Evolutionary conservation across 2,888 invertebrate genomes (phyloP), one percentile per base, ranked within the genome.

Genomic region (Diaprepes abbreviatus): DNA sequence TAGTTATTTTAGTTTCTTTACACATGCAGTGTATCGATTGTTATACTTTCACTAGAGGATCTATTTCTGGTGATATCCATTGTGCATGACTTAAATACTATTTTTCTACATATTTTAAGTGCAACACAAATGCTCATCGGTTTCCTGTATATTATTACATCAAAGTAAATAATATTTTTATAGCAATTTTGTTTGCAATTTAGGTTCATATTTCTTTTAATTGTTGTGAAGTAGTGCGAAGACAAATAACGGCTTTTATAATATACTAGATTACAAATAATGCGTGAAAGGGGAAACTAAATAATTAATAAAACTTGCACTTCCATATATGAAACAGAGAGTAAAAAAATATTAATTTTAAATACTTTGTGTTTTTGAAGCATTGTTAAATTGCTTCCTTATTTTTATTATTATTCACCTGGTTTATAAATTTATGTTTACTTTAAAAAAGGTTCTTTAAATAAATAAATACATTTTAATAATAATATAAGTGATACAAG

Each of bases 21-120:
- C 33, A 70, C 70, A 60, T 64, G 65, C 64, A 70, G 24, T 36
- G 65, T 65, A 70, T 70, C 65, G 65, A 70, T 63, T 68, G 63
- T 69, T 43, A 36, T 64, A 69, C 69, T 69, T 69, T 69, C 69
- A 69, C 69, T 64, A 19, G 40, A 12, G 62, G 62, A 55, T 68
- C 63, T 58, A 58, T 69, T 69, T 57, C 64, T 57, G 69, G 58
- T 69, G 63, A 69, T 69, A 69, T 38, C 48, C 52, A 63, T 58
- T 50, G 63, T 69, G 69, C 64, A 64, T 58, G 57, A 69, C 64
- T 52, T 40, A 12, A 67, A 24, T 50, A 57, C 57, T 33, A 63
- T 58, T 54, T 57, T 66, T 50, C 31, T 52, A 59, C 50, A 40
- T 59, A 50, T 50, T 45, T 50, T 36, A 57, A 64, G 45, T 43